Evolutionary conservation across 2,113 vertebrate species (phyloP).

Genomic region (Prietella phreatophila): DNA sequence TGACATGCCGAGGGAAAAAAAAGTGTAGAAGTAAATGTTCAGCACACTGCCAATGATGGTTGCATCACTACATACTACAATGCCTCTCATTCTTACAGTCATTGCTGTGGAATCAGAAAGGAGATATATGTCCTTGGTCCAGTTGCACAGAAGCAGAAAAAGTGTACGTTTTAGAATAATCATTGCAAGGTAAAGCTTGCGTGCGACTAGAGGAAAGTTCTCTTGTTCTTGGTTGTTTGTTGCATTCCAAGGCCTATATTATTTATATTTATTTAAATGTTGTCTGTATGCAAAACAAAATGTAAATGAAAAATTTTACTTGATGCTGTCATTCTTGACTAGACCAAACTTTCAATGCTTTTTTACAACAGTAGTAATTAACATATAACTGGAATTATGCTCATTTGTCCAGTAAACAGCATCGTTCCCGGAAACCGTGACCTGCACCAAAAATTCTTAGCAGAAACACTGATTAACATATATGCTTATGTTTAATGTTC

Average conservation of each 20-base stretch:
- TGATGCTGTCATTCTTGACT: neutral
- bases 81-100: neutral
- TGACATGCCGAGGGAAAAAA: neutral
- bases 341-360: neutral
- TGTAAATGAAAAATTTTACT: neutral
- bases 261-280: neutral
- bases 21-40: neutral
- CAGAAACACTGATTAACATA: neutral
- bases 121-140: neutral
- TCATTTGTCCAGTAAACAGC: neutral
- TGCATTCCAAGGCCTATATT: neutral
- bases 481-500: neutral
- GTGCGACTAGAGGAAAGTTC: neutral
- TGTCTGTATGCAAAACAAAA: neutral
- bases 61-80: neutral
- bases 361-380: neutral
- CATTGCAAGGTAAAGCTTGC: neutral
- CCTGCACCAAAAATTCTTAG: neutral
- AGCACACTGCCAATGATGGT: neutral
- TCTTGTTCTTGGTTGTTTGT: neutral
- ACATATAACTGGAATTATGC: neutral
- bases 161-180: neutral
- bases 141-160: neutral
- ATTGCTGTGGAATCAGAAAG: neutral
- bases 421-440: neutral